Evolutionary conservation across 92 coral and sea anemone genomes (phyloP).

Genomic region (Epizoanthus scotinus): DNA sequence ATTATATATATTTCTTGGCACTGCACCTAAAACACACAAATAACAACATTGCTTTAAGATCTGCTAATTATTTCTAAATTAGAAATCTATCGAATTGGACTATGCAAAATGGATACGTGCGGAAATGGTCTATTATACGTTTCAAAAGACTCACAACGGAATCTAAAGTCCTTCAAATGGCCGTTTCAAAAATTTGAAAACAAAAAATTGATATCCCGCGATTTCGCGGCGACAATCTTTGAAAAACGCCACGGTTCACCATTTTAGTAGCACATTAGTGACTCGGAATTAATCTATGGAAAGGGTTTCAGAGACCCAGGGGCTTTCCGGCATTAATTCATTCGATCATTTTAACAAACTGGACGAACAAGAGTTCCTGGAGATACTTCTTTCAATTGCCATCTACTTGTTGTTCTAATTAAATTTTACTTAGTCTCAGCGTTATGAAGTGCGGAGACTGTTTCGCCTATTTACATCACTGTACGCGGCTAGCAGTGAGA

Average conservation of each 20-base stretch:
- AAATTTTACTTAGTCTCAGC: neutral
- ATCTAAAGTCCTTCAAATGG: neutral
- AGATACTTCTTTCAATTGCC: constrained; percentile 6
- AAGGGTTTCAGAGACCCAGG: constrained; percentile 18
- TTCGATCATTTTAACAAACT: neutral
- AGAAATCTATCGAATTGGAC: constrained; percentile 10
- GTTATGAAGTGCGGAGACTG: neutral
- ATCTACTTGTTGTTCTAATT: constrained; percentile 7
- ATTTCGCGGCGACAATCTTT: neutral
- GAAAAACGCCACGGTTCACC: neutral
- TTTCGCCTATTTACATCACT: neutral
- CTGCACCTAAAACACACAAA: neutral
- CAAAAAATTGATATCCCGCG: neutral
- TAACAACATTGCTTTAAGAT: constrained; percentile 35
- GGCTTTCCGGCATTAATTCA: constrained; percentile 33
- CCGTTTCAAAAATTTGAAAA: constrained; percentile 4
- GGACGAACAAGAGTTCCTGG: neutral
- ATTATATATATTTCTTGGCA: neutral
- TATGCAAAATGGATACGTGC: constrained; percentile 25
- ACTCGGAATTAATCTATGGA: constrained; percentile 8
- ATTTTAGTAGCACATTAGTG: constrained; percentile 6
- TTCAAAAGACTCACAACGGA: constrained; percentile 2
- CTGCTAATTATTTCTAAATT: constrained; percentile 36
- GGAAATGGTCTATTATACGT: constrained; percentile 23
- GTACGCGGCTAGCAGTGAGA: neutral